Conservation (phyloP, 2,888 invertebrate species). For the Lathronympha strigana region DNA sequence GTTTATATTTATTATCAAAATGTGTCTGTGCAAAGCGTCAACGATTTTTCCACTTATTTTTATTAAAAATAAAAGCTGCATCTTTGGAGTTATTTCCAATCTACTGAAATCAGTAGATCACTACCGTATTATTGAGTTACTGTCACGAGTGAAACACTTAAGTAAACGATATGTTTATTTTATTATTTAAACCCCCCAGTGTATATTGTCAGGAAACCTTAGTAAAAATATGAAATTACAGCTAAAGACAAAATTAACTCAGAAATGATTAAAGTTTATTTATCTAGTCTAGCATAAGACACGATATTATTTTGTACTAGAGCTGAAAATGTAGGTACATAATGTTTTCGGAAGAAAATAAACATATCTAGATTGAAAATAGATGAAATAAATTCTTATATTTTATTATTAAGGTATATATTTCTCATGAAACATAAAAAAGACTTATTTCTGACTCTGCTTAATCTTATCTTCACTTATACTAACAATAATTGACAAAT, state of each 20-base stretch:
- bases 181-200: constrained; percentile 52
- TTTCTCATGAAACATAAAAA: constrained; percentile 22
- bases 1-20: background rate
- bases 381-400: constrained; percentile 9
- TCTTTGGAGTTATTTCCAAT: constrained; percentile 70
- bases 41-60: constrained; percentile 63
- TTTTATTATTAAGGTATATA: constrained; percentile 14
- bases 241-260: constrained; percentile 30
- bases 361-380: constrained; percentile 18
- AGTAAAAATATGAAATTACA: constrained; percentile 30
- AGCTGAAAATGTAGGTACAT: constrained; percentile 51
- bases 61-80: constrained; percentile 80
- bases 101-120: constrained; percentile 48
- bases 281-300: constrained; percentile 60
- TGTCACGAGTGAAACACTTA: constrained; percentile 74
- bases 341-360: constrained; percentile 21
- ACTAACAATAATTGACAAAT: constrained; percentile 69
- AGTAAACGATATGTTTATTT: constrained; percentile 77
- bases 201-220: constrained; percentile 41
- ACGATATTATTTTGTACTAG: constrained; percentile 73
- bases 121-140: constrained; percentile 70
- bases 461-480: constrained; percentile 57
- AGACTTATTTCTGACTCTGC: constrained; percentile 33
- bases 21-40: constrained; percentile 26
- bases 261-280: constrained; percentile 35